These are phyloP conservation scores for Gnathonemus longibarbis DNA, from an alignment of 2,113 vertebrate species.

Conservation along the genomic window DNA sequence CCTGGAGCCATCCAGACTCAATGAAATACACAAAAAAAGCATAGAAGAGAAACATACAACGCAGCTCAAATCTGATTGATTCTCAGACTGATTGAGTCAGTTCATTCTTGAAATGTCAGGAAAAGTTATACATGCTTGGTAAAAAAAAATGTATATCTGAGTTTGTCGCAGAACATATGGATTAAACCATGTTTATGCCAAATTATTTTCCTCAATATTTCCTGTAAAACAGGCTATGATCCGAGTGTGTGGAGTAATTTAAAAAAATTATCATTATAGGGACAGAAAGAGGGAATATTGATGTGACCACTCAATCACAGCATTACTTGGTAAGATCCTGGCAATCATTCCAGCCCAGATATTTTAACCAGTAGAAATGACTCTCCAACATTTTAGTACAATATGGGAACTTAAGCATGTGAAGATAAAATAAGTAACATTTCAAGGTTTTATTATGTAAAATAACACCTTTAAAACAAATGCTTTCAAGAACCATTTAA, in stretches of 20 bases:
- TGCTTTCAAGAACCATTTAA: conserved; percentile 9
- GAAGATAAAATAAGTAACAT: conserved; percentile 11
- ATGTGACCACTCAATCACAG: neutral
- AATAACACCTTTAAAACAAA: conserved; percentile 18
- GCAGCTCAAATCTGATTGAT: neutral
- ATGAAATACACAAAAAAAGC: neutral
- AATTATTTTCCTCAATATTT: neutral
- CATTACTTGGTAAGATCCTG: neutral
- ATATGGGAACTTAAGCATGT: neutral
- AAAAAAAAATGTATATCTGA: neutral
- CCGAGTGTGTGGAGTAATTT: neutral
- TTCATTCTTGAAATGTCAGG: neutral
- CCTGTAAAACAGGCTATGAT: neutral
- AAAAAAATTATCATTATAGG: neutral
- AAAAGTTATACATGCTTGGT: neutral
- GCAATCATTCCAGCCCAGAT: neutral
- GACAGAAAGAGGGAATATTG: neutral
- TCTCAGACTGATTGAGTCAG: neutral
- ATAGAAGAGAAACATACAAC: neutral
- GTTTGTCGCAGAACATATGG: neutral
- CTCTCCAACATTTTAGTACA: neutral
- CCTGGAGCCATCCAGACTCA: neutral
- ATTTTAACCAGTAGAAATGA: neutral
- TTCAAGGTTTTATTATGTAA: conserved; percentile 20
- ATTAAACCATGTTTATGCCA: neutral